Conservation (phyloP, 1,140 invertebrate species). For the Caenorhabditis tropicalis region DNA sequence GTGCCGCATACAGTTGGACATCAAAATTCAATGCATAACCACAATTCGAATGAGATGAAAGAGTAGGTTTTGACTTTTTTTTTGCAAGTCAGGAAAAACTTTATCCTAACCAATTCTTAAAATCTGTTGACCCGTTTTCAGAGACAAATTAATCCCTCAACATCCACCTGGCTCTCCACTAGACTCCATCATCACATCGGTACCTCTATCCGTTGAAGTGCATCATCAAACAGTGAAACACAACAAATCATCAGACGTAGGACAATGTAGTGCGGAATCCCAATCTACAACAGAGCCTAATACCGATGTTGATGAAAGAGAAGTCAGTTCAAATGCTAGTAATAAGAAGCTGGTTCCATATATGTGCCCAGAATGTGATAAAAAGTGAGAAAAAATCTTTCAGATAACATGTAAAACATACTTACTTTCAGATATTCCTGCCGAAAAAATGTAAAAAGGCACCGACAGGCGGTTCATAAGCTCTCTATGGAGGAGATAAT, state of each 20-base stretch:
- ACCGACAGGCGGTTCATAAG: slow-evolving; percentile 64
- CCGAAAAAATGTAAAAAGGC: slow-evolving; percentile 65
- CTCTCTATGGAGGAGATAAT: slow-evolving; percentile 54
- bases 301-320: no score
- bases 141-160: background rate
- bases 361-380: slow-evolving; percentile 60
- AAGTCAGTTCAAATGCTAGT: background rate
- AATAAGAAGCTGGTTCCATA: background rate
- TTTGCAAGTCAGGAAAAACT: no score
- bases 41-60: no score
- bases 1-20: no score
- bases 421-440: slow-evolving; percentile 61
- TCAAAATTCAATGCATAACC: no score
- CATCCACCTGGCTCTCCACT: background rate
- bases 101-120: no score
- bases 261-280: background rate
- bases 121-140: background rate
- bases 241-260: background rate
- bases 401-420: background rate
- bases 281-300: background rate
- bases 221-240: background rate
- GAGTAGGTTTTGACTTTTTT: no score
- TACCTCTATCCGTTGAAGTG: background rate
- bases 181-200: slow-evolving; percentile 5
- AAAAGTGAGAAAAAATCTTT: slow-evolving; percentile 54